A percentile compares a stretch with the other conserved stretches of the same genome.
Conservation (phyloP, 1,140 invertebrate species). For the Megalonaias nervosa region DNA sequence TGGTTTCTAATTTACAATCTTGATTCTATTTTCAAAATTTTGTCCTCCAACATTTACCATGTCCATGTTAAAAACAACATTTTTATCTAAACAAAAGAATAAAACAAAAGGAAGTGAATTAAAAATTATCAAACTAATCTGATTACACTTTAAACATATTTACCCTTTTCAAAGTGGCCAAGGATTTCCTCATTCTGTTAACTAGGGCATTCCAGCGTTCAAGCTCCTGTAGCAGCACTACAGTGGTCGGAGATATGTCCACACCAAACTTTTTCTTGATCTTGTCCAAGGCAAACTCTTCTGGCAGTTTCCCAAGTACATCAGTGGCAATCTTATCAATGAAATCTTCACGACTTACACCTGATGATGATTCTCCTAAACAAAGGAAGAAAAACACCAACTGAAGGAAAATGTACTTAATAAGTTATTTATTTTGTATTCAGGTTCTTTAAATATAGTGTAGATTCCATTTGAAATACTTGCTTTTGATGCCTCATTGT, state of each 20-base stretch:
- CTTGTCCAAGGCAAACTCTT: constrained; percentile 83
- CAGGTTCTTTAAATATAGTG: too few relatives aligned
- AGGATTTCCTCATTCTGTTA: constrained; percentile 79
- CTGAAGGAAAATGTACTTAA: too few relatives aligned
- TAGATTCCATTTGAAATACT: too few relatives aligned
- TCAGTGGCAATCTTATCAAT: constrained; percentile 86
- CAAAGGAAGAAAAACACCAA: background rate
- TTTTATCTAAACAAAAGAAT: background rate
- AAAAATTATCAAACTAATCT: background rate
- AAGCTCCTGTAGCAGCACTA: constrained; percentile 90
- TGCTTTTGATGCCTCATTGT: too few relatives aligned
- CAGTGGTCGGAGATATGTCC: constrained; percentile 84
- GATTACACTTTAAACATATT: constrained; percentile 3
- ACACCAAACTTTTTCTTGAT: constrained; percentile 84
- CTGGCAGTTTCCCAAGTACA: constrained; percentile 79
- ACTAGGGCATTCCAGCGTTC: constrained; percentile 89
- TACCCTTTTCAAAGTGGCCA: constrained; percentile 82
- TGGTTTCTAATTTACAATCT: too few relatives aligned
- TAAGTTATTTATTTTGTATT: too few relatives aligned
- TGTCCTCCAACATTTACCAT: too few relatives aligned
- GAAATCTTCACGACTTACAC: constrained; percentile 76
- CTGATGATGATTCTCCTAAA: constrained; percentile 61
- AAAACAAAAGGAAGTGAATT: background rate
- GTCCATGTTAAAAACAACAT: too few relatives aligned
- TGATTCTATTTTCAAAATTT: too few relatives aligned